Conservation (phyloP, 1,140 invertebrate species). For the Gryon sp. region DNA sequence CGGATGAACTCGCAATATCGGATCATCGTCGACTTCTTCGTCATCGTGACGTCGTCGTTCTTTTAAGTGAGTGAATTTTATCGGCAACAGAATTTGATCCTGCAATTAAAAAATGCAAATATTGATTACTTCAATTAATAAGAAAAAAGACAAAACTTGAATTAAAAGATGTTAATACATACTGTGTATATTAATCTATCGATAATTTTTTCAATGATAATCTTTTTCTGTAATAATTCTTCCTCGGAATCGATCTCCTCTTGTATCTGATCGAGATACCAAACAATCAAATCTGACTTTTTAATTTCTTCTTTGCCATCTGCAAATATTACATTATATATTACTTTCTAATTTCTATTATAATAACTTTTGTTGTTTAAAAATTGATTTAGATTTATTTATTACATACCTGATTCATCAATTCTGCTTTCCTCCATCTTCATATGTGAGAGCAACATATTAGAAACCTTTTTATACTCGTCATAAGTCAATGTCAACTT, state of each 20-base stretch:
- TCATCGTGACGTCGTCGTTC: conserved; percentile 65
- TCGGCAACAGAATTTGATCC: conserved; percentile 95
- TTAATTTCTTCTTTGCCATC: conserved; percentile 83
- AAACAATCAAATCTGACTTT: conserved; percentile 92
- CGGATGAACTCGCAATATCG: conserved; percentile 95
- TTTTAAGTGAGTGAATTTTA: conserved; percentile 79
- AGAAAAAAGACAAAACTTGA: no score
- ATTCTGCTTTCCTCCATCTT: conserved; percentile 87
- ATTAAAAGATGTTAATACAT: conserved; percentile 76
- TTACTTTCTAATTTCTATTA: neutral
- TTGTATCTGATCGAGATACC: conserved; percentile 96
- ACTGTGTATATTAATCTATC: conserved; percentile 95
- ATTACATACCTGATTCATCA: conserved; percentile 81
- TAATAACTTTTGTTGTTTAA: neutral
- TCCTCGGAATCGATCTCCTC: conserved; percentile 94
- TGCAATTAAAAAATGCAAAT: conserved; percentile 72
- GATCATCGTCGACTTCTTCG: conserved; percentile 87
- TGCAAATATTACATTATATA: conserved; percentile 1
- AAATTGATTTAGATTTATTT: conserved; percentile 58
- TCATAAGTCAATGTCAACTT: conserved; percentile 95
- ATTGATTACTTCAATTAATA: neutral
- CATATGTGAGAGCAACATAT: conserved; percentile 94
- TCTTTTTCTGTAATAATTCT: conserved; percentile 93
- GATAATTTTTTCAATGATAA: conserved; percentile 96
- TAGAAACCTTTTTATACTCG: conserved; percentile 95